A percentile compares a stretch with the other conserved stretches of the same genome.
phyloP scores from a whole-genome alignment of 2,888 invertebrate species.

The Hermodice carunculata region DNA sequence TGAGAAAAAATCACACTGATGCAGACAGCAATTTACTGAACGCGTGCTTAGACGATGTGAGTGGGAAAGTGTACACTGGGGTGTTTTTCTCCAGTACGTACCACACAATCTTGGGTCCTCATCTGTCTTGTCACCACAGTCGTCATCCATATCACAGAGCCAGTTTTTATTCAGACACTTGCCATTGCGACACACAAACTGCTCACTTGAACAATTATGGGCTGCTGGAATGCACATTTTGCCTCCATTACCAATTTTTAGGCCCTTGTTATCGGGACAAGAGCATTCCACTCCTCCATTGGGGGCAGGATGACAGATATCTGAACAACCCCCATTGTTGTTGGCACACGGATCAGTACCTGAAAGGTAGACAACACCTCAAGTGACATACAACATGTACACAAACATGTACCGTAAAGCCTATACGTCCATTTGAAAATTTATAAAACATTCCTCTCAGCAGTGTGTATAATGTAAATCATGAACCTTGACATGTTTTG shows the following conservation, averaged over 20 bases:
- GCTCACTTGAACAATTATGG: constrained; percentile 68
- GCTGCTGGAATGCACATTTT: constrained; percentile 90
- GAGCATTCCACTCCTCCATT: constrained; percentile 85
- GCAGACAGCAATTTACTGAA: too few species aligned
- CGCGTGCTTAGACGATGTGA: too few species aligned
- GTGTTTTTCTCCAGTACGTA: constrained; percentile 21
- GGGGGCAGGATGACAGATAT: constrained; percentile 91
- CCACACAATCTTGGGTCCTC: constrained; percentile 62
- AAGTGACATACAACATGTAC: too few species aligned
- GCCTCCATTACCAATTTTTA: constrained; percentile 77
- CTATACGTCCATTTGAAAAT: too few species aligned
- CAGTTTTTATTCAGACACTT: constrained; percentile 94
- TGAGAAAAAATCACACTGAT: too few species aligned
- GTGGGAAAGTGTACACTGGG: neutral
- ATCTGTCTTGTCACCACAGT: constrained; percentile 63
- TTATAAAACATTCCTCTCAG: too few species aligned
- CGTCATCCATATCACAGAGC: constrained; percentile 90
- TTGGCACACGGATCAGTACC: constrained; percentile 77
- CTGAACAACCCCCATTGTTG: constrained; percentile 92
- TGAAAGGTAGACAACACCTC: constrained; percentile 22
- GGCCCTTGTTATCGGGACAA: constrained; percentile 84
- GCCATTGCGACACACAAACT: constrained; percentile 91
- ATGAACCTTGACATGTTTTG: too few species aligned
- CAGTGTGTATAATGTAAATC: too few species aligned
- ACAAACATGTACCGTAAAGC: too few species aligned